Evolutionary conservation across 2,113 vertebrate species (phyloP).

Genomic region (Chroicocephalus ridibundus): DNA sequence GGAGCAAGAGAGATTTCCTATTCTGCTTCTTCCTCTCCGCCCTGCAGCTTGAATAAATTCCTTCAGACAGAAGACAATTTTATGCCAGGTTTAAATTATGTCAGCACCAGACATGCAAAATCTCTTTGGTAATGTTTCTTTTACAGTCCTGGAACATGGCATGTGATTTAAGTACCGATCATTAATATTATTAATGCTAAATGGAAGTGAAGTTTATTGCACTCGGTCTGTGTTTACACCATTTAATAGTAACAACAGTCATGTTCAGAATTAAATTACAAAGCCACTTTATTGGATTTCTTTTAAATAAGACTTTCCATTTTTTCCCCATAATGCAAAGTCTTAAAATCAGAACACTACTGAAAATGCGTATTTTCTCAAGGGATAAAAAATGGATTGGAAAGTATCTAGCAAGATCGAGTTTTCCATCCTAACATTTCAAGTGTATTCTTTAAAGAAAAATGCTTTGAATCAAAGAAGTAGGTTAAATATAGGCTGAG

Average conservation of each 20-base stretch:
- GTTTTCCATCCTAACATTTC: not conserved
- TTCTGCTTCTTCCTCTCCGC: not conserved
- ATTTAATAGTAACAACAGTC: slow-evolving; percentile 1
- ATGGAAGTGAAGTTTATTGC: slow-evolving; percentile 38
- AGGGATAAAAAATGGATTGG: slow-evolving; percentile 13
- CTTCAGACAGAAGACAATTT: slow-evolving; percentile 12
- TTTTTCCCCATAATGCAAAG: not conserved
- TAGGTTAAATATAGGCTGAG: not conserved
- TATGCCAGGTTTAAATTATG: slow-evolving; percentile 42
- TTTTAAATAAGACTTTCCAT: not conserved
- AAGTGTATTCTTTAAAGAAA: not conserved
- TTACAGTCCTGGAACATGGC: not conserved
- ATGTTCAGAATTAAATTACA: slow-evolving; percentile 26
- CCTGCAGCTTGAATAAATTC: slow-evolving; percentile 22
- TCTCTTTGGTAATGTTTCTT: slow-evolving; percentile 20
- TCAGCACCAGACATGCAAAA: slow-evolving; percentile 30
- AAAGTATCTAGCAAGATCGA: not conserved
- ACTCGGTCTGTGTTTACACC: slow-evolving; percentile 25
- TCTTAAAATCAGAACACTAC: not conserved
- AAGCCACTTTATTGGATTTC: not conserved
- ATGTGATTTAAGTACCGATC: not conserved
- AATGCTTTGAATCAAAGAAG: not conserved
- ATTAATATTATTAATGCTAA: slow-evolving; percentile 49
- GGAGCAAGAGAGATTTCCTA: not conserved
- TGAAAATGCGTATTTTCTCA: slow-evolving; percentile 8